Evolutionary conservation across 2,113 vertebrate species (phyloP), one percentile per base, ranked within the genome.

Genomic region (Epinephelus cyanopodus): DNA sequence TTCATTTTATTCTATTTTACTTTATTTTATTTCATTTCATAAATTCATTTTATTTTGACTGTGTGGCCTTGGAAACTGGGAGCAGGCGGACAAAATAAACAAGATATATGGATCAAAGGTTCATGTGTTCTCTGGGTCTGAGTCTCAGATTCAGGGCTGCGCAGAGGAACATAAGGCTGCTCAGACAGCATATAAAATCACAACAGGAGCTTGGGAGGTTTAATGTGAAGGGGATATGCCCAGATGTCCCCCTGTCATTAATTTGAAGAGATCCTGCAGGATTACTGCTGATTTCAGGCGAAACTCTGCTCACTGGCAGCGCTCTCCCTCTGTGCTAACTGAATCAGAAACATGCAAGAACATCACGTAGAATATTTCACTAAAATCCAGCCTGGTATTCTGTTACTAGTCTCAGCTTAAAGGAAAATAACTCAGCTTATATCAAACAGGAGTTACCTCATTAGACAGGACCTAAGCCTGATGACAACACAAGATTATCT

Each of bases 241-340:
- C 92, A 92, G 90, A 94, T 93, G 90, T 83, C 85, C 61, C 76
- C 74, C 71, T 74, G 76, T 83, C 88, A 88, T 90, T 87, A 84
- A 91, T 88, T 85, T 91, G 74, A 88, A 74, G 85, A 64, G 77
- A 78, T 84, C 88, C 80, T 85, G 80, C 83, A 63, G 90, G 70
- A 87, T 84, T 83, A 73, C 74, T 91, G 88, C 90, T 87, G 82
- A 90, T 89, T 86, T 81, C 76, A 80, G 74, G 68, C 56, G 66
- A 82, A 86, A 71, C 47, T 58, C 23, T 7, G 47, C 84, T 79
- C 69, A 4, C 39, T 81, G 67, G 58, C 79, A 71, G 80, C 27
- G 2, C 56, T 70, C 57, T 67, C 89, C 79, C 70, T 78, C 88
- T 85, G 84, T 78, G 83, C 74, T 52, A 37, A 57, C 62, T 78